A percentile compares a stretch with the other conserved stretches of the same genome.
phyloP scores from a whole-genome alignment of 2,888 invertebrate genomes.

The Osmoderma eremita region DNA sequence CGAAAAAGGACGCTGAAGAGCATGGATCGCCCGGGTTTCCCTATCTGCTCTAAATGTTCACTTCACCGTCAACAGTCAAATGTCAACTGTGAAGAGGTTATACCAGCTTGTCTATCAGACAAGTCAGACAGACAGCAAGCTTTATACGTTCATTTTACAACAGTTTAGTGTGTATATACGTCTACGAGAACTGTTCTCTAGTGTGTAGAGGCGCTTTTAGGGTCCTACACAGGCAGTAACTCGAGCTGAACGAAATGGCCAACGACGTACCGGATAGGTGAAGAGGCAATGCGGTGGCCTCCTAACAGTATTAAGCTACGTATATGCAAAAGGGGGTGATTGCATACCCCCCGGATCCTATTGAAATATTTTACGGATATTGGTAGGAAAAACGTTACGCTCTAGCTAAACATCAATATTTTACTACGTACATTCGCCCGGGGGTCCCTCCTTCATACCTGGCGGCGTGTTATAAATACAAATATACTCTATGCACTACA shows the following conservation, averaged over 20 bases:
- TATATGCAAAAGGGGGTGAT: slow-evolving; percentile 49
- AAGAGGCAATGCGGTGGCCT: slow-evolving; percentile 52
- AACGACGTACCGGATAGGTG: slow-evolving; percentile 59
- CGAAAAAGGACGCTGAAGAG: neutral
- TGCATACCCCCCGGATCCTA: slow-evolving; percentile 42
- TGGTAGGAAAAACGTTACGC: slow-evolving; percentile 33
- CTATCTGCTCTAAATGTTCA: slow-evolving; percentile 37
- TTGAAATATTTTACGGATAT: slow-evolving; percentile 44
- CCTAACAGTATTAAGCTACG: slow-evolving; percentile 44
- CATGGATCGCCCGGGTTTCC: neutral
- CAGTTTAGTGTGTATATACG: slow-evolving; percentile 59
- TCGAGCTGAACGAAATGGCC: slow-evolving; percentile 59
- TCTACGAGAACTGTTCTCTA: slow-evolving; percentile 52
- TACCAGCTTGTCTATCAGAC: slow-evolving; percentile 56
- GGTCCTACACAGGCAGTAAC: slow-evolving; percentile 54
- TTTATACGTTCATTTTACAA: slow-evolving; percentile 65
- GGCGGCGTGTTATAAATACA: slow-evolving; percentile 18
- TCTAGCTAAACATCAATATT: slow-evolving; percentile 38
- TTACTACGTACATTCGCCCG: slow-evolving; percentile 22
- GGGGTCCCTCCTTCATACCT: slow-evolving; percentile 24
- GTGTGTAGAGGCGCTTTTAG: slow-evolving; percentile 60
- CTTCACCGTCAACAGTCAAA: slow-evolving; percentile 38
- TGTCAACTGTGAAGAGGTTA: slow-evolving; percentile 40
- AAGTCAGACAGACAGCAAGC: slow-evolving; percentile 61
- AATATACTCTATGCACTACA: slow-evolving; percentile 14